A percentile compares a stretch with the other conserved stretches of the same genome.
Conservation (phyloP, 1,140 invertebrate species). For the Nebria ingens region DNA sequence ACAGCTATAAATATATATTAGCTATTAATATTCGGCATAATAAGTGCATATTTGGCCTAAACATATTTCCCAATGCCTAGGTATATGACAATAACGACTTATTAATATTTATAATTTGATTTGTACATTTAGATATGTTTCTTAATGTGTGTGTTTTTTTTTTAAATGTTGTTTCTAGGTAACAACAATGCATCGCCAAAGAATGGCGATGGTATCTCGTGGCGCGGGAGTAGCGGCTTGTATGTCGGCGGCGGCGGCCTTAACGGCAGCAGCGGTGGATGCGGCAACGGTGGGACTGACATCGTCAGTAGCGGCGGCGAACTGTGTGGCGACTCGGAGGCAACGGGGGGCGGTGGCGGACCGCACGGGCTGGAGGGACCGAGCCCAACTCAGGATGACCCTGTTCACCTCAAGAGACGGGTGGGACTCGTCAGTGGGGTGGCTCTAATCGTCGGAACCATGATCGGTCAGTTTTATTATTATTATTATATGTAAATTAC, state of each 20-base stretch:
- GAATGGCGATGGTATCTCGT: slow-evolving; percentile 28
- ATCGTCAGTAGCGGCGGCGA: slow-evolving; percentile 20
- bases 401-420: slow-evolving; percentile 95
- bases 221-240: slow-evolving; percentile 28
- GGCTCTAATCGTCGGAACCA: slow-evolving; percentile 92
- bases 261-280: slow-evolving; percentile 21
- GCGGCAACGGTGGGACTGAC: slow-evolving; percentile 18
- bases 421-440: slow-evolving; percentile 97
- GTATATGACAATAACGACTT: background rate
- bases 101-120: background rate
- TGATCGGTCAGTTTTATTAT: no score
- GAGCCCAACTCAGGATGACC: slow-evolving; percentile 83
- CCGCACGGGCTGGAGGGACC: slow-evolving; percentile 68
- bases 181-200: slow-evolving; percentile 33
- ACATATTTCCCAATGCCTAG: no score
- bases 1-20: background rate
- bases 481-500: no score
- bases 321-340: slow-evolving; percentile 30
- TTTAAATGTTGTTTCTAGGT: slow-evolving; percentile 20
- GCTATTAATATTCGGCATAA: no score
- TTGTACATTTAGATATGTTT: background rate
- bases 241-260: slow-evolving; percentile 23
- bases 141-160: background rate
- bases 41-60: no score
- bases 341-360: slow-evolving; percentile 26